Base-by-base conservation (phyloP, 2,797 vertebrate species). In the Antennarius maculatus region DNA sequence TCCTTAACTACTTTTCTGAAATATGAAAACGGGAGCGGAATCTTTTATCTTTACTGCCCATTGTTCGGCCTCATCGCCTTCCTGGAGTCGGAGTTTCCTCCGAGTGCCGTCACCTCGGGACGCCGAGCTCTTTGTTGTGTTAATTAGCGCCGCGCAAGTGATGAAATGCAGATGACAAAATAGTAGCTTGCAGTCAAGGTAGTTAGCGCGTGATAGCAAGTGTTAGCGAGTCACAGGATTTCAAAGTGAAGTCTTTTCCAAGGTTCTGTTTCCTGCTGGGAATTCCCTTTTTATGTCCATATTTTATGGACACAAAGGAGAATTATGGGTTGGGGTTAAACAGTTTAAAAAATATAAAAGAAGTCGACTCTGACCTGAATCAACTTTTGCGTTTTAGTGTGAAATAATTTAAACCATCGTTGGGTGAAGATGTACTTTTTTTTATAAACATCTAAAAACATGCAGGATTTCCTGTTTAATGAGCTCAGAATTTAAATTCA, bases 71-170 rank as follows among this genome's bases (percentile, higher is more conserved):
- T 54, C 42, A 11, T 12, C 13, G 42, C 18, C 42, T n/a, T 49
- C 4, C 0, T 11, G 5, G n/a, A 51, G 16, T 15, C 17, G 27
- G n/a, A 17, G 28, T 37, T 29, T 61, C 34, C 27, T 61, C 29
- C 13, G 54, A 58, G 18, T 23, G 45, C 46, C 3, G 17, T 7
- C 50, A 12, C 51, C 11, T 1, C 34, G 58, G 69, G 67, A 66
- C 55, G 11, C 6, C 1, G 16, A 53, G 39, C 37, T 42, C 46
- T 63, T 75, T 65, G 10, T 51, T 75, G 57, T 66, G 66, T 41
- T 70, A 70, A 70, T 70, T 76, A 66, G 43, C 51, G 28, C 49
- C 55, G 3, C 12, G 54, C 41, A 37, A 54, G 58, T 54, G 49
- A 54, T 52, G 3, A 61, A 72, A 69, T 51, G 31, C 23, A 23